phyloP scores from a whole-genome alignment of 2,888 invertebrate genomes.

The Leptopilina drosophilae region DNA sequence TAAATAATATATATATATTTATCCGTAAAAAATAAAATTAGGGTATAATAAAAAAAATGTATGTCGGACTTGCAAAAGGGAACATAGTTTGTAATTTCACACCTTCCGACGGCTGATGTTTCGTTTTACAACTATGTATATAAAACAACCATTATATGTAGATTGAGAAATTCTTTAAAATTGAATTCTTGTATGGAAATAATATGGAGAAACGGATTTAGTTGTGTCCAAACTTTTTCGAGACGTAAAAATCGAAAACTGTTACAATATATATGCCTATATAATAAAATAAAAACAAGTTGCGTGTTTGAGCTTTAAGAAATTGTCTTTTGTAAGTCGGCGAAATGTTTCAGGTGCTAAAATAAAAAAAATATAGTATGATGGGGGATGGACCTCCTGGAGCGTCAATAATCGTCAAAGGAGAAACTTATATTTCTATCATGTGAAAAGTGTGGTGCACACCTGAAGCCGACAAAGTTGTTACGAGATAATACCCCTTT shows the following conservation, averaged over 20 bases:
- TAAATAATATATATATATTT: too few relatives aligned
- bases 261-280: neutral
- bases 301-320: neutral
- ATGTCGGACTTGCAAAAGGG: too few relatives aligned
- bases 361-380: slow-evolving; percentile 7
- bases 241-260: slow-evolving; percentile 6
- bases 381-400: slow-evolving; percentile 21
- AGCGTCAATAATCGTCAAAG: neutral
- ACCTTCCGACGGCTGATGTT: too few relatives aligned
- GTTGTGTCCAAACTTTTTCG: slow-evolving; percentile 29
- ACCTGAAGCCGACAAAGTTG: too few relatives aligned
- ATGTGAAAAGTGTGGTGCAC: slow-evolving; percentile 5
- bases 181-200: too few relatives aligned
- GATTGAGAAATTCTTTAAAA: slow-evolving; percentile 17
- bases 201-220: neutral
- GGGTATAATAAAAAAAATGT: too few relatives aligned
- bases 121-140: neutral
- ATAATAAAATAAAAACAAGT: too few relatives aligned
- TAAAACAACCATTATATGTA: too few relatives aligned
- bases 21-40: too few relatives aligned
- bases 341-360: slow-evolving; percentile 31
- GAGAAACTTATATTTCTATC: slow-evolving; percentile 1
- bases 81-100: too few relatives aligned
- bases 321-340: slow-evolving; percentile 21
- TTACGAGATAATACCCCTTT: neutral